phyloP scores from a whole-genome alignment of 2,797 vertebrate genomes.

The Syngnathus acus region DNA sequence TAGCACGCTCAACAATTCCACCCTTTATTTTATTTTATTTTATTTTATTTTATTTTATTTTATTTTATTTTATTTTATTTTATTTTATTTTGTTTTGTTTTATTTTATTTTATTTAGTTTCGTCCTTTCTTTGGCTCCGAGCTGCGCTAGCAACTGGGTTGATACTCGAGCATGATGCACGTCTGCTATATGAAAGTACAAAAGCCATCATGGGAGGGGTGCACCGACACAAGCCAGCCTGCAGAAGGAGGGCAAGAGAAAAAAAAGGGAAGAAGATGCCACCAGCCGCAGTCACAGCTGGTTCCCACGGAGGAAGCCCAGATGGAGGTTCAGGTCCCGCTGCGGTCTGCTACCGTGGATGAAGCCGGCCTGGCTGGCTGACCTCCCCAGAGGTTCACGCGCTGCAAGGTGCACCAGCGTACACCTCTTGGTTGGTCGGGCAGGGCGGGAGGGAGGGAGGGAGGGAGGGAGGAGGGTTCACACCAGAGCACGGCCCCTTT shows the following conservation, averaged over 20 bases:
- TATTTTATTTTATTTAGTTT: too few relatives aligned
- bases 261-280: constrained; percentile 33
- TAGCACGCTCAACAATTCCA: too few relatives aligned
- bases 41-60: too few relatives aligned
- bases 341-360: constrained; percentile 66
- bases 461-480: constrained; percentile 51
- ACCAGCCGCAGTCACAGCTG: constrained; percentile 76
- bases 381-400: constrained; percentile 57
- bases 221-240: background rate
- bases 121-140: background rate
- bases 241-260: constrained; percentile 12
- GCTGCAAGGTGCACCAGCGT: constrained; percentile 24
- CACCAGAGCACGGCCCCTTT: constrained; percentile 54
- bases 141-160: background rate
- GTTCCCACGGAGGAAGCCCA: constrained; percentile 84
- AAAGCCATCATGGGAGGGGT: background rate
- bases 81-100: too few relatives aligned
- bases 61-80: too few relatives aligned
- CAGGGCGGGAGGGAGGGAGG: constrained; percentile 46
- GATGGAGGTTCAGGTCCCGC: constrained; percentile 61
- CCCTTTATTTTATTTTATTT: too few relatives aligned
- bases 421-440: constrained; percentile 45
- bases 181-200: background rate
- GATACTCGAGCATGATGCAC: background rate
- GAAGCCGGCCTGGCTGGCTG: constrained; percentile 59